These are phyloP conservation scores for Pseudonaja textilis DNA, from an alignment of 2,113 vertebrate genomes.

Conservation along the genomic window DNA sequence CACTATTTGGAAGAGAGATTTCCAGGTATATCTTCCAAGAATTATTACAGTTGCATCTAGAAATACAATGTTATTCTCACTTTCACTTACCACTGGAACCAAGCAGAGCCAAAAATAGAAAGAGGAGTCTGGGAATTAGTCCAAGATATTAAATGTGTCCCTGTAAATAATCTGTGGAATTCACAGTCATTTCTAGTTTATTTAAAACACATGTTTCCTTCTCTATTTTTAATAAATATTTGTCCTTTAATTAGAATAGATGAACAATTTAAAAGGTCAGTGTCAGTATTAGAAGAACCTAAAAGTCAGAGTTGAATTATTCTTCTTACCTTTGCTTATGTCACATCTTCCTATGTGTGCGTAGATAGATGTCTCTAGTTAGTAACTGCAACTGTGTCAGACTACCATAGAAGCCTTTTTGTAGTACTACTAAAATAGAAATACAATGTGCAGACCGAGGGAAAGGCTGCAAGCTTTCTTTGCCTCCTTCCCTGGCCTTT, in stretches of 20 bases:
- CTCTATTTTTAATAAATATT: neutral
- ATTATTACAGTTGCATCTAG: neutral
- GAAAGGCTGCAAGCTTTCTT: neutral
- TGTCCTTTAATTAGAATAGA: neutral
- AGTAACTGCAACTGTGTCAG: neutral
- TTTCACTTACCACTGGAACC: slow-evolving; percentile 22
- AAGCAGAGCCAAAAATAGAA: slow-evolving; percentile 25
- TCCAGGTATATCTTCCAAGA: neutral
- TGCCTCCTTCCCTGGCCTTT: neutral
- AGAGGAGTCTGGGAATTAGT: neutral
- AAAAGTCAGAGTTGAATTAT: neutral
- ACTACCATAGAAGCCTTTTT: neutral
- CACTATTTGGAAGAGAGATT: neutral
- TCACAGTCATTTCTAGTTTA: neutral
- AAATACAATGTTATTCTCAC: neutral
- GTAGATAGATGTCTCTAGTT: neutral
- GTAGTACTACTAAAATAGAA: neutral
- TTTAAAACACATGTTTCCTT: neutral
- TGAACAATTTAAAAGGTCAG: neutral
- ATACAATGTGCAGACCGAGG: neutral
- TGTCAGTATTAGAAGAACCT: neutral
- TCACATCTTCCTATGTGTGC: neutral
- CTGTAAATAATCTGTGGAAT: accelerated
- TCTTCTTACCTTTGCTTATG: neutral
- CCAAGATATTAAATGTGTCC: neutral